These are phyloP conservation scores for Ooceraea biroi DNA, from an alignment of 1,140 invertebrate genomes.

Conservation along the genomic window DNA sequence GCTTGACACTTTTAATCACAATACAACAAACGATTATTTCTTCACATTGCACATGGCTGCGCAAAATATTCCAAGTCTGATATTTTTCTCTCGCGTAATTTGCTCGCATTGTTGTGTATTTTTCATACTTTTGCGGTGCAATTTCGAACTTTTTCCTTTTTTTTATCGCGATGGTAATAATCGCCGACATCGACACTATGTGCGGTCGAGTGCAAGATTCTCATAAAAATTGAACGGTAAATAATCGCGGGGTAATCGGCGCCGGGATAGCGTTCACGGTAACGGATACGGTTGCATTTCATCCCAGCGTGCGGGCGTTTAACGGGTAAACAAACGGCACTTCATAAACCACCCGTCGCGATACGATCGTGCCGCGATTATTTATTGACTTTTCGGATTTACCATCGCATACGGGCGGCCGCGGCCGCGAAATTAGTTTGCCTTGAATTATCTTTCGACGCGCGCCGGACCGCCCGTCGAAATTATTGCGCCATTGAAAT, in stretches of 20 bases:
- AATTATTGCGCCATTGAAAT: conserved; percentile 74
- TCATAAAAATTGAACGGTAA: conserved; percentile 68
- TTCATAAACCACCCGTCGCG: conserved; percentile 72
- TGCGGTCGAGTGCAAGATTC: conserved; percentile 18
- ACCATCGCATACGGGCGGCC: conserved; percentile 61
- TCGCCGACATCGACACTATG: conserved; percentile 26
- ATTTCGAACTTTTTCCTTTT: too few species aligned
- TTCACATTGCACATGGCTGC: neutral
- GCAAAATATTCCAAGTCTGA: neutral
- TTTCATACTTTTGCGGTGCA: neutral
- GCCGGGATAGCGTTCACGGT: conserved; percentile 30
- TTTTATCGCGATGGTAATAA: conserved; percentile 50
- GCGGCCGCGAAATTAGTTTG: conserved; percentile 73
- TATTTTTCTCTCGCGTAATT: neutral
- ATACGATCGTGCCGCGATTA: conserved; percentile 70
- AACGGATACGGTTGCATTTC: conserved; percentile 71
- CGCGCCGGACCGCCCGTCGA: conserved; percentile 54
- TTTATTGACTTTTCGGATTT: conserved; percentile 75
- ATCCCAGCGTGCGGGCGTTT: conserved; percentile 60
- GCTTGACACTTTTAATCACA: neutral
- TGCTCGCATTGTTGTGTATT: neutral
- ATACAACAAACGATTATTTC: too few species aligned
- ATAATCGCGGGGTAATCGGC: conserved; percentile 60
- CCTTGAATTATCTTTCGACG: conserved; percentile 74
- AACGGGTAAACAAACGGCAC: conserved; percentile 74